Base-by-base conservation (phyloP, 2,888 invertebrate species). In the Strigamia crassipes region DNA sequence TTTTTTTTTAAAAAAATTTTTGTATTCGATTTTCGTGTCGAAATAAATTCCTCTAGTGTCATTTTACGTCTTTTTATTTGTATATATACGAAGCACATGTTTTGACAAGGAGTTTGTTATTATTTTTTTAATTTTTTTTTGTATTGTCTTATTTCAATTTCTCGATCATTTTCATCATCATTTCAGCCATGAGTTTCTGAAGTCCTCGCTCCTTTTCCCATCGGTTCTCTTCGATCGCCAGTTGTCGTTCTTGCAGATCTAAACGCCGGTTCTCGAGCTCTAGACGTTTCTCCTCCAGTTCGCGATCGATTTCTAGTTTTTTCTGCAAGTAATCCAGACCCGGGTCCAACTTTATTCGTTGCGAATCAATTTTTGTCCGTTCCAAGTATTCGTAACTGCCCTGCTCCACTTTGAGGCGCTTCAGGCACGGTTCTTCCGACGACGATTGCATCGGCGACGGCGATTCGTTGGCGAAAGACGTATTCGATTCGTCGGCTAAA, bases 11-110 rank as follows among this genome's bases (percentile, higher is more conserved):
- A 46, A 46, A 61, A 1, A 18, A 10, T 73, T 73, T 31, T 73
- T 73, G 73, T 73, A 73, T 73, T 61, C 73, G 56, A 56, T 56
- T 73, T 13, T 31, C 8, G 27, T 27, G 73, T 73, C 31, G 73
- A 73, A 73, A 73, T 73, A 73, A 73, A 73, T 73, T 73, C 27
- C 8, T 73, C 73, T 73, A 73, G 73, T n/a, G 56, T 56, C n/a
- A 18, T 56, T 56, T 18, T 0, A 18, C 18, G 21, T 18, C 1
- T 18, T 6, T 56, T 56, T 18, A 18, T 56, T n/a, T 6, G n/a
- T 6, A 56, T 8, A 56, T 8, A 56, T 56, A 56, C 56, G 56
- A 56, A 56, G 56, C 56, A 56, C 56, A 56, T 3, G 13, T 12
- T 46, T 46, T 4, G 6, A n/a, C 9, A 56, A n/a, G 1, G 27